Percentiles rank a stretch among this genome's conserved stretches.
Conservation (phyloP, 2,113 vertebrate genomes). For the Colinus virginianus region DNA sequence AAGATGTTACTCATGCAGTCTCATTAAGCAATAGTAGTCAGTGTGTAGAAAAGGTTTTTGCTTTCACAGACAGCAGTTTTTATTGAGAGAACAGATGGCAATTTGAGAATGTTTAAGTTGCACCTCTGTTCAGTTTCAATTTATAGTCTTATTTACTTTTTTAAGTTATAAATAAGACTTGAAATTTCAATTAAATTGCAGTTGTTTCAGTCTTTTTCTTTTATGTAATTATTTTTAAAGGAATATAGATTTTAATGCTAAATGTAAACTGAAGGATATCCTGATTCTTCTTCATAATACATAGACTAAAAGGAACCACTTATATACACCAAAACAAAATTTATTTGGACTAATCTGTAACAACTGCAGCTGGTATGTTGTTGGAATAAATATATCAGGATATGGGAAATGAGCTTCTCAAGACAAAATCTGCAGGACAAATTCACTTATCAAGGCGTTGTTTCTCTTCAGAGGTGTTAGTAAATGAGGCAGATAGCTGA, state of each 20-base stretch:
- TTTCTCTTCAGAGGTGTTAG: neutral
- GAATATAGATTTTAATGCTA: neutral
- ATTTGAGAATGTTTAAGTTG: neutral
- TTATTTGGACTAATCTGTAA: neutral
- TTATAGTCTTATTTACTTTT: neutral
- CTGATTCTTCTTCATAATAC: accelerated
- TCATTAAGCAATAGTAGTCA: neutral
- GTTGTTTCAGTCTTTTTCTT: neutral
- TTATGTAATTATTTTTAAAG: neutral
- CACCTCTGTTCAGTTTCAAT: neutral
- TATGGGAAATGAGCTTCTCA: neutral
- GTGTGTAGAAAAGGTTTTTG: neutral
- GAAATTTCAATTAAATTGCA: neutral
- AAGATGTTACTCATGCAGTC: neutral
- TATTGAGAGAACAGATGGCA: neutral
- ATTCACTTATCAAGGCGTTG: neutral
- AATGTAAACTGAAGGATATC: neutral
- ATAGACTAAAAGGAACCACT: neutral
- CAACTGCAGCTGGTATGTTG: neutral
- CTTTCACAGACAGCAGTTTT: neutral
- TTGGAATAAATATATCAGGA: neutral
- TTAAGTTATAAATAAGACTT: neutral
- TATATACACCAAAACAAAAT: neutral
- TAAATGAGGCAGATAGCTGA: neutral
- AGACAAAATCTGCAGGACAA: neutral